Evolutionary conservation across 2,888 invertebrate genomes (phyloP).

Genomic region (Caenorhabditis sp.): DNA sequence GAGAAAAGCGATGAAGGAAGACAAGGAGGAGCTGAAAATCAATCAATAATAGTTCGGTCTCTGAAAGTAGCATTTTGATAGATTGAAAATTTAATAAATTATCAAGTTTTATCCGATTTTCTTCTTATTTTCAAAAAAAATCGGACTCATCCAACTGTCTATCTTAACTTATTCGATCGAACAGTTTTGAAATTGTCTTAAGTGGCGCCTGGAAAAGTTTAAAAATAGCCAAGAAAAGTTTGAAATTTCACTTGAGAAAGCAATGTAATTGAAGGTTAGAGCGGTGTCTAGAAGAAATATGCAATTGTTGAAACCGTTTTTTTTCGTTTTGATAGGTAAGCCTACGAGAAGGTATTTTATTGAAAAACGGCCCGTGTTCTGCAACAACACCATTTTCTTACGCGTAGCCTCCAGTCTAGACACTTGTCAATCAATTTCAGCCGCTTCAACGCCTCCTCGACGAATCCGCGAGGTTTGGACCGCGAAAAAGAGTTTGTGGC

Average conservation of each 20-base stretch:
- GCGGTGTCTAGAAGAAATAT: too few relatives aligned
- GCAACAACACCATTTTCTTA: not conserved
- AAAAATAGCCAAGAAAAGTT: too few relatives aligned
- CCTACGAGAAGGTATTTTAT: too few relatives aligned
- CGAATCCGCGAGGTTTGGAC: conserved; percentile 56
- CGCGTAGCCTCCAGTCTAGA: not conserved
- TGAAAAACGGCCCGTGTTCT: too few relatives aligned
- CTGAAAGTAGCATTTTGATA: conserved; percentile 34
- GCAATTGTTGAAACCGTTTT: too few relatives aligned
- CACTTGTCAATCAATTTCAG: conserved; percentile 47
- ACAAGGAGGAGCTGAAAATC: conserved; percentile 29
- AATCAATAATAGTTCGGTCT: conserved; percentile 8
- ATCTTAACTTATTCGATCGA: too few relatives aligned
- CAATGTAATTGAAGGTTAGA: too few relatives aligned
- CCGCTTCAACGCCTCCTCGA: conserved; percentile 56
- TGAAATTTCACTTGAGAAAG: too few relatives aligned
- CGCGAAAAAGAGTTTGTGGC: conserved; percentile 55
- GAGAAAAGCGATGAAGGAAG: conserved; percentile 53
- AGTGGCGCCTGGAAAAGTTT: too few relatives aligned
- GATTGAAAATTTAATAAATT: not conserved
- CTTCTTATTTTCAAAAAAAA: not conserved
- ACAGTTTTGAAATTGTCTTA: too few relatives aligned
- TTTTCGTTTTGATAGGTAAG: too few relatives aligned
- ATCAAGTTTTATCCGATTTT: not conserved
- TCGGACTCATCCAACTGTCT: too few relatives aligned